Percentiles rank a stretch among this genome's conserved stretches.
These are phyloP conservation scores for Odobenus rosmarus DNA, from an alignment of 2,113 vertebrate genomes.

Conservation along the genomic window DNA sequence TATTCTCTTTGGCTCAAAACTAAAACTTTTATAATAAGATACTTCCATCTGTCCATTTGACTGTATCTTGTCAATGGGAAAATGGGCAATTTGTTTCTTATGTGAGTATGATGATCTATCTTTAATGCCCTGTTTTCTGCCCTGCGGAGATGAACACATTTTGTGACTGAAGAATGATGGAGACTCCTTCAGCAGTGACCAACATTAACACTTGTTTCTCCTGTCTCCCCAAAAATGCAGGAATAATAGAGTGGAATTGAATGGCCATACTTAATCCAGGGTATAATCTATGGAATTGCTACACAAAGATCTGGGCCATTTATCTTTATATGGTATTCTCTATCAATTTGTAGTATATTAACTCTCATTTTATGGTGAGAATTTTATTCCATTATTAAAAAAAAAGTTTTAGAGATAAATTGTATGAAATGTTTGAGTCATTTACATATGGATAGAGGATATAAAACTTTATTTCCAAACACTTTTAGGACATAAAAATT, in stretches of 20 bases:
- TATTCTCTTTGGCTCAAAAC: background rate
- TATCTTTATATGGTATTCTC: background rate
- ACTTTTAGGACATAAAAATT: background rate
- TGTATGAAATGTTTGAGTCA: background rate
- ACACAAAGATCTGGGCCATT: background rate
- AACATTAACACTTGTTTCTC: background rate
- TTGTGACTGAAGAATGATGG: background rate
- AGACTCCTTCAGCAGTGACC: background rate
- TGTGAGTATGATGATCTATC: background rate
- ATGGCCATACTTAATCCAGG: background rate
- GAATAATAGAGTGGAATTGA: background rate
- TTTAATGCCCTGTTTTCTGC: background rate
- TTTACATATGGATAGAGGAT: background rate
- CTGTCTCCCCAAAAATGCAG: background rate
- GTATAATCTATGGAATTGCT: background rate
- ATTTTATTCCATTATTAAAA: background rate
- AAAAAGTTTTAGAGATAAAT: background rate
- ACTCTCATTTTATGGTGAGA: background rate
- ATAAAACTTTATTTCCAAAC: background rate
- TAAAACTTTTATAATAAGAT: background rate
- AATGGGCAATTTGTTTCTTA: slow-evolving; percentile 19
- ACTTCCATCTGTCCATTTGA: background rate
- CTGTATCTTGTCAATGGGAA: background rate
- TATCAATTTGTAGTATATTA: background rate
- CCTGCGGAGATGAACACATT: slow-evolving; percentile 44